phyloP scores from a whole-genome alignment of 2,888 invertebrate genomes.

The Acronicta leporina region DNA sequence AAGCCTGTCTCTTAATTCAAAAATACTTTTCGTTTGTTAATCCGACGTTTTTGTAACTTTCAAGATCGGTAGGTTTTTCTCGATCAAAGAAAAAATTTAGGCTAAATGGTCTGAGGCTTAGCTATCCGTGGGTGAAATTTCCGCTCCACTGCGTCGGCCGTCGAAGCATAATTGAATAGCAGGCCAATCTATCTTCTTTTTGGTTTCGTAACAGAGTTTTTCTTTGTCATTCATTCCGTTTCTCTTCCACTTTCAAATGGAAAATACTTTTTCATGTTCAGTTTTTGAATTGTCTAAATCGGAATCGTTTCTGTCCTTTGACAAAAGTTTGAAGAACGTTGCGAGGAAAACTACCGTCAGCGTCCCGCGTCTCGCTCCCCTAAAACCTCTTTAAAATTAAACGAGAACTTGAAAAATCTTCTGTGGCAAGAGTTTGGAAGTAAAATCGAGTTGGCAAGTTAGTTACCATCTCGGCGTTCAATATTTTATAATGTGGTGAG shows the following conservation, averaged over 20 bases:
- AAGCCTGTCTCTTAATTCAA: neutral
- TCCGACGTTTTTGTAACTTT: constrained; percentile 5
- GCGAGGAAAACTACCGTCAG: constrained; percentile 28
- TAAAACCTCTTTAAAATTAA: constrained; percentile 51
- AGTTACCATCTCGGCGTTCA: constrained; percentile 51
- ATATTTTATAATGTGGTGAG: constrained; percentile 59
- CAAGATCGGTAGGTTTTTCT: constrained; percentile 14
- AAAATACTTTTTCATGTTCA: constrained; percentile 19
- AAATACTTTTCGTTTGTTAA: neutral
- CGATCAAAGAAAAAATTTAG: constrained; percentile 15
- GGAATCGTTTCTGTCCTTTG: constrained; percentile 33
- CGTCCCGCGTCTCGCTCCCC: constrained; percentile 25
- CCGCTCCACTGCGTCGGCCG: constrained; percentile 26
- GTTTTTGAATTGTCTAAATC: constrained; percentile 34
- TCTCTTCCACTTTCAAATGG: constrained; percentile 10
- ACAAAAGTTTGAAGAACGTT: constrained; percentile 39
- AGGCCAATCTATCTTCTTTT: constrained; percentile 24
- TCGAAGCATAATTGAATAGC: constrained; percentile 39
- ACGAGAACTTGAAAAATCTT: constrained; percentile 48
- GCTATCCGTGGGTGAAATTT: constrained; percentile 30
- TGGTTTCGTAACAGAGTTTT: constrained; percentile 20
- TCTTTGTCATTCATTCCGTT: constrained; percentile 24
- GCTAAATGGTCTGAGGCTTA: constrained; percentile 14
- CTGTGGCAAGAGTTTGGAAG: constrained; percentile 47
- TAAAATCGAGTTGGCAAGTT: constrained; percentile 52